These are phyloP conservation scores for Microhierax caerulescens DNA, from an alignment of 2,797 vertebrate species.

Conservation along the genomic window DNA sequence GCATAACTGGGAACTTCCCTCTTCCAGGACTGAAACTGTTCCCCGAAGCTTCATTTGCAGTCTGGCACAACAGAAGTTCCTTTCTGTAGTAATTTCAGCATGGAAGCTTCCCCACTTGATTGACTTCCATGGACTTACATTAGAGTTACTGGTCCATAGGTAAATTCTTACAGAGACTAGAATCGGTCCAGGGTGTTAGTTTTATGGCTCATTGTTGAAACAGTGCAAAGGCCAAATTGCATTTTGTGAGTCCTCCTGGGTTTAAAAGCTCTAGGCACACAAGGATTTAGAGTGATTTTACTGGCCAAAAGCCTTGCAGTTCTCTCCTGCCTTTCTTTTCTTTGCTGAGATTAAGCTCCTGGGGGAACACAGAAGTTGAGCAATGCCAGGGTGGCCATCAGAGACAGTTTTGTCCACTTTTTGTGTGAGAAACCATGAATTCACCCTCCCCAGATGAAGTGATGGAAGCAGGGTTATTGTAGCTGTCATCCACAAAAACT, in stretches of 20 bases:
- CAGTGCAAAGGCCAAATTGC: slow-evolving; percentile 15
- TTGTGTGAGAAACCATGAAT: background rate
- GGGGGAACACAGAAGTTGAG: background rate
- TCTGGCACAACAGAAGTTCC: slow-evolving; percentile 21
- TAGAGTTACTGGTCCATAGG: background rate
- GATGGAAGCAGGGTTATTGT: background rate
- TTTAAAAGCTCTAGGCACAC: background rate
- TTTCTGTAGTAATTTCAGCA: slow-evolving; percentile 10
- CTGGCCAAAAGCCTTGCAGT: background rate
- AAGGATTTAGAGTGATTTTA: slow-evolving; percentile 11
- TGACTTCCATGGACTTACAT: background rate
- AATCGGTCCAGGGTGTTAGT: background rate
- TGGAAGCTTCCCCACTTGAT: background rate
- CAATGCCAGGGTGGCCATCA: background rate
- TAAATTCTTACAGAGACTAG: slow-evolving; percentile 4
- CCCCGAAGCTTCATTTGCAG: slow-evolving; percentile 13
- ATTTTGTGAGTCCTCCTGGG: slow-evolving; percentile 2
- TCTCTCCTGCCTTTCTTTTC: background rate
- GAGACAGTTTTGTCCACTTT: background rate
- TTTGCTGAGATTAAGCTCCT: background rate
- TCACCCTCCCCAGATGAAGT: background rate
- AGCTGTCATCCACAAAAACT: background rate
- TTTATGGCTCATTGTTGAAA: slow-evolving; percentile 32
- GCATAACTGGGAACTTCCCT: slow-evolving; percentile 37
- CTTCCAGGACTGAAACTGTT: background rate